Evolutionary conservation across 1,140 invertebrate species (phyloP).

Genomic region (Drosophila mojavensis): DNA sequence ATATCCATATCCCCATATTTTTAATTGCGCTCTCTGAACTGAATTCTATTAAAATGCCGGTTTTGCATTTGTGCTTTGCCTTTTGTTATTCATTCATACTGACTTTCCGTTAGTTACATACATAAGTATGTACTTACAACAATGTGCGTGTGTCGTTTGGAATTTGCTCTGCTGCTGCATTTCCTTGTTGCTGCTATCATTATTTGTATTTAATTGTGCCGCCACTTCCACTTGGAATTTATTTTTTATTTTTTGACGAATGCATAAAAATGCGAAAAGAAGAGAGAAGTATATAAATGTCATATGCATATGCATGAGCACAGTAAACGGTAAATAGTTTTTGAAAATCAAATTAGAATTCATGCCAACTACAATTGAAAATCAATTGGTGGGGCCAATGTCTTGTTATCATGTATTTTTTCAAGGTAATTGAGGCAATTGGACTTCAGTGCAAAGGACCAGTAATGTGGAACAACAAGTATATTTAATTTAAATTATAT

Average conservation of each 20-base stretch:
- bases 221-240: constrained; percentile 9
- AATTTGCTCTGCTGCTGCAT: constrained; percentile 32
- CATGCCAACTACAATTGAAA: constrained; percentile 15
- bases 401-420: background rate
- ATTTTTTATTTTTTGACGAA: background rate
- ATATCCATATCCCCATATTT: constrained; percentile 17
- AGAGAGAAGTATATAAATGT: constrained; percentile 10
- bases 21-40: constrained; percentile 24
- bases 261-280: background rate
- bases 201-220: constrained; percentile 23
- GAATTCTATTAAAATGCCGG: constrained; percentile 68
- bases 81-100: constrained; percentile 42
- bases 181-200: constrained; percentile 31
- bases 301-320: constrained; percentile 43
- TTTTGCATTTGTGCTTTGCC: constrained; percentile 63
- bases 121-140: too few relatives aligned
- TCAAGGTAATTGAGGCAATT: background rate
- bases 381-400: constrained; percentile 12
- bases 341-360: constrained; percentile 46
- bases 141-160: constrained; percentile 10
- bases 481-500: background rate
- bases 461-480: too few relatives aligned
- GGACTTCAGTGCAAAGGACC: too few relatives aligned
- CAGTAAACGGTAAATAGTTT: constrained; percentile 47
- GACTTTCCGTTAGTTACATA: constrained; percentile 39